Evolutionary conservation across 53 echinoderm and acorn worm species (phyloP).

Genomic region (Hippasteria phrygiana): DNA sequence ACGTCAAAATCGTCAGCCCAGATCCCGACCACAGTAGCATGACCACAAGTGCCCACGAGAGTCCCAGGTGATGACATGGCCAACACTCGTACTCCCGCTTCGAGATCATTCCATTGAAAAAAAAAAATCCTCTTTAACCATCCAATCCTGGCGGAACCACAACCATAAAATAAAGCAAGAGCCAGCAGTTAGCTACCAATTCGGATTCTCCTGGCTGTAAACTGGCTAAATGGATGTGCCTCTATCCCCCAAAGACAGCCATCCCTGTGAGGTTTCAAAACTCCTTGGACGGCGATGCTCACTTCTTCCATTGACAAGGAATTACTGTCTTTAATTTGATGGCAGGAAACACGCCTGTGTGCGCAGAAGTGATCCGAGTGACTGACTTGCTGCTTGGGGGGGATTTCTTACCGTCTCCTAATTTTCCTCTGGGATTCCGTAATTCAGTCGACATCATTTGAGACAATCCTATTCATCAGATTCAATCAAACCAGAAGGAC

Average conservation of each 20-base stretch:
- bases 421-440: constrained; percentile 22
- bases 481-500: constrained; percentile 25
- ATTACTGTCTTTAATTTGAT: constrained; percentile 9
- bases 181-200: neutral
- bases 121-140: neutral
- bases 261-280: neutral
- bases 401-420: neutral
- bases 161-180: neutral
- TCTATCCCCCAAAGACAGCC: neutral
- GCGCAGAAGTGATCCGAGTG: neutral
- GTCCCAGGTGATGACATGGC: too few species aligned
- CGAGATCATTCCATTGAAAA: neutral
- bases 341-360: neutral
- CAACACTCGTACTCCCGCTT: too few species aligned
- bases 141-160: neutral
- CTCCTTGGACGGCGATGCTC: neutral
- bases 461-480: constrained; percentile 25
- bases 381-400: neutral
- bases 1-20: too few species aligned
- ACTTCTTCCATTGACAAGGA: constrained; percentile 18
- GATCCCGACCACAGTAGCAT: too few species aligned
- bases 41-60: too few species aligned
- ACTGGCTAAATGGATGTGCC: neutral
- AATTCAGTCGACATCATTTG: constrained; percentile 39
- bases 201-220: neutral